Percentiles rank a stretch among this genome's conserved stretches.
phyloP scores from a whole-genome alignment of 2,113 vertebrate species.

The Onychostruthus taczanowskii region DNA sequence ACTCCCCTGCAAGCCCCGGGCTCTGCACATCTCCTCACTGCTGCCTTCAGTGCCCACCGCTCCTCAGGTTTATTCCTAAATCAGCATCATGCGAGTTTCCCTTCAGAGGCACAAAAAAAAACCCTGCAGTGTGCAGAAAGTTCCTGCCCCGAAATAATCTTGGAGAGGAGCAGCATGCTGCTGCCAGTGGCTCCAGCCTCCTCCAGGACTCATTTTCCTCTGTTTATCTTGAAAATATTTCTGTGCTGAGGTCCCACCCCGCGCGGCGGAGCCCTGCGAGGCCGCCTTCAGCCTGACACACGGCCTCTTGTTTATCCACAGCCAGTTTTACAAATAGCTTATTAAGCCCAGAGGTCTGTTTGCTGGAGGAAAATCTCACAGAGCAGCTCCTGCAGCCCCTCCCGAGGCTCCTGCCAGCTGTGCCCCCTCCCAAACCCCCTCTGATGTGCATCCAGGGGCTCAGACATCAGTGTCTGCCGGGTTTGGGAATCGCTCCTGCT shows the following conservation, averaged over 20 bases:
- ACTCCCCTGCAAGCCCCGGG: neutral
- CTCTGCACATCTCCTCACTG: neutral
- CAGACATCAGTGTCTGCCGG: fast-evolving
- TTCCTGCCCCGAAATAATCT: conserved; percentile 36
- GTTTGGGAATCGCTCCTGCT: fast-evolving
- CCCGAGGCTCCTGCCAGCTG: neutral
- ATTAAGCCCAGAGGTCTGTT: conserved; percentile 48
- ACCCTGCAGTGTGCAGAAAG: neutral
- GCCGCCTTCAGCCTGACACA: conserved; percentile 40
- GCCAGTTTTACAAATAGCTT: conserved; percentile 34
- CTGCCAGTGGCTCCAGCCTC: conserved; percentile 8
- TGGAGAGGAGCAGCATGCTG: neutral
- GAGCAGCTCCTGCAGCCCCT: neutral
- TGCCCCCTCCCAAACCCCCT: neutral
- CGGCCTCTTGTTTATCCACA: conserved; percentile 49
- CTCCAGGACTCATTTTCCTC: conserved; percentile 62
- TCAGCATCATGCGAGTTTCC: neutral
- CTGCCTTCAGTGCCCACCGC: neutral
- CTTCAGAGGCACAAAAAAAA: neutral
- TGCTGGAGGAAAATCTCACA: neutral
- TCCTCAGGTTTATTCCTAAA: neutral
- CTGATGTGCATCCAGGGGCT: neutral
- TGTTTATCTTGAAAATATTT: conserved; percentile 71
- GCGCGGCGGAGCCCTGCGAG: neutral
- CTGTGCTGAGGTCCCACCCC: conserved; percentile 52